phyloP scores from a whole-genome alignment of 1,140 invertebrate species.

The Trichonephila clavata region DNA sequence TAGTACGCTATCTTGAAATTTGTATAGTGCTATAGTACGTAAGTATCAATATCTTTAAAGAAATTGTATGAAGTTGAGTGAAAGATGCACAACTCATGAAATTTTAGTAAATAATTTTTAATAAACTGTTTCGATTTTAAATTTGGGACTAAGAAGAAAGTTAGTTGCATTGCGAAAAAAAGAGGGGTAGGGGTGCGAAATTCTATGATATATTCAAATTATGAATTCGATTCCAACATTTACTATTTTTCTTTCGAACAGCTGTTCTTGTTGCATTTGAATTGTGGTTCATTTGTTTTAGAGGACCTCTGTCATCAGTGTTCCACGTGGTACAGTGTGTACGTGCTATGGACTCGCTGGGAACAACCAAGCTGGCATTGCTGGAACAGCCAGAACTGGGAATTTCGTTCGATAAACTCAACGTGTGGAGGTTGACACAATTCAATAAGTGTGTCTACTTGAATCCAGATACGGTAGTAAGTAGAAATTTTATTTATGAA shows the following conservation, averaged over 20 bases:
- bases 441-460: conserved; percentile 97
- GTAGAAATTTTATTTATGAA: background rate
- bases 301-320: conserved; percentile 86
- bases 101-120: no score
- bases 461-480: conserved; percentile 94
- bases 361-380: conserved; percentile 92
- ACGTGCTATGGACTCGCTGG: conserved; percentile 93
- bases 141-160: no score
- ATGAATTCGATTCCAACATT: background rate
- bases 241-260: background rate
- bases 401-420: conserved; percentile 97
- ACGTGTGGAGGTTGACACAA: conserved; percentile 93
- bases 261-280: no score
- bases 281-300: conserved; percentile 80
- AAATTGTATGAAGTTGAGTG: no score
- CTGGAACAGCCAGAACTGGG: conserved; percentile 94
- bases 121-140: no score
- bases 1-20: no score
- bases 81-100: no score
- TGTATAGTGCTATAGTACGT: no score
- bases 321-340: conserved; percentile 92
- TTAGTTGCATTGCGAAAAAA: no score
- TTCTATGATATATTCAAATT: background rate
- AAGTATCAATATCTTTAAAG: no score
- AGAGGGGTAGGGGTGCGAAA: no score